A percentile compares a stretch with the other conserved stretches of the same genome.
phyloP scores from a whole-genome alignment of 1,140 invertebrate genomes.

The Heterodera schachtii region DNA sequence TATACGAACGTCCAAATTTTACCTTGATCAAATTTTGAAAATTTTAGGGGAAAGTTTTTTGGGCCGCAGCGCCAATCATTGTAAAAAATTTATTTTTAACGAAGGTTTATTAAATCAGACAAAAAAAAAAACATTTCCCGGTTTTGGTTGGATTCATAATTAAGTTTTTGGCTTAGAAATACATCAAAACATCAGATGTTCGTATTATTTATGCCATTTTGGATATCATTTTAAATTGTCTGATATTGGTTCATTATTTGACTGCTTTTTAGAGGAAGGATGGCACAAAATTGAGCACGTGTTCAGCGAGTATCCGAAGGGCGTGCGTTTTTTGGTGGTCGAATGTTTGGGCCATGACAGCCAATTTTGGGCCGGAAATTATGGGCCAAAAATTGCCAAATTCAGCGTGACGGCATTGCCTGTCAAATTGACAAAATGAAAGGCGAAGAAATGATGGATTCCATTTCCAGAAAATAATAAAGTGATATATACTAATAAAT shows the following conservation, averaged over 20 bases:
- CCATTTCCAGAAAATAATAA: no score
- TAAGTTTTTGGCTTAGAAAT: no score
- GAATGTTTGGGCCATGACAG: slow-evolving; percentile 32
- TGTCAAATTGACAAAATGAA: slow-evolving; percentile 29
- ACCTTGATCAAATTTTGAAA: background rate
- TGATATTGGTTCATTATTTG: background rate
- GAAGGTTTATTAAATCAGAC: no score
- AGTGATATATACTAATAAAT: no score
- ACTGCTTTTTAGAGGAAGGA: slow-evolving; percentile 20
- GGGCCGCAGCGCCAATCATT: no score
- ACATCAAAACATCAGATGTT: no score
- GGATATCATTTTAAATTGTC: no score
- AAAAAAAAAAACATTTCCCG: no score
- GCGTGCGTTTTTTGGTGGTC: slow-evolving; percentile 26
- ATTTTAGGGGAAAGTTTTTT: no score
- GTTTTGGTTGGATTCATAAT: no score
- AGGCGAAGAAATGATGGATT: background rate
- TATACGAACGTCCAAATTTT: background rate
- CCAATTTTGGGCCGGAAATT: slow-evolving; percentile 40
- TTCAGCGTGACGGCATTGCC: slow-evolving; percentile 27
- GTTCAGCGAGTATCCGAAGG: slow-evolving; percentile 27
- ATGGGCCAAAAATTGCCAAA: slow-evolving; percentile 41
- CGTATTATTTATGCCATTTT: no score
- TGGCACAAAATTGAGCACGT: slow-evolving; percentile 35
- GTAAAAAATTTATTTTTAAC: no score